These are phyloP conservation scores for Orthonevra nobilis DNA, from an alignment of 2,888 invertebrate genomes.

Conservation along the genomic window DNA sequence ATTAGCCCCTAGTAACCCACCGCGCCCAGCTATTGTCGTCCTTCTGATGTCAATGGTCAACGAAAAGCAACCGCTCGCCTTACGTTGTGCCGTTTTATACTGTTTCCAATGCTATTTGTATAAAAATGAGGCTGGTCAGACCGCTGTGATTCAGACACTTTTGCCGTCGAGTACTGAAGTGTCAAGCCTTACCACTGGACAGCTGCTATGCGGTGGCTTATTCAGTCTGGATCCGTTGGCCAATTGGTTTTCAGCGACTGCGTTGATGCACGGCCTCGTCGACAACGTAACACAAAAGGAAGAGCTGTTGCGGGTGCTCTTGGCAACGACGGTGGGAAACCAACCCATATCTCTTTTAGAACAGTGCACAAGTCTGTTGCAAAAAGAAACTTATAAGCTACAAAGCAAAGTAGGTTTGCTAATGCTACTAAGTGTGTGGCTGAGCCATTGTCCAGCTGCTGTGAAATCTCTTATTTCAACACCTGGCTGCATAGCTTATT, in stretches of 20 bases:
- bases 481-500: conserved; percentile 90
- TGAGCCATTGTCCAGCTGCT: conserved; percentile 90
- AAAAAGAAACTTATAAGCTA: conserved; percentile 84
- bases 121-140: conserved; percentile 94
- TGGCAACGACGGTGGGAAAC: conserved; percentile 91
- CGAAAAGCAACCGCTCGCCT: conserved; percentile 95
- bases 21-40: conserved; percentile 95
- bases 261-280: conserved; percentile 93
- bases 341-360: conserved; percentile 94
- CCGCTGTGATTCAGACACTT: conserved; percentile 93
- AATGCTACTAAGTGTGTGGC: conserved; percentile 94
- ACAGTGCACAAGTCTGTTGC: conserved; percentile 91
- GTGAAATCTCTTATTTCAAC: conserved; percentile 90
- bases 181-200: conserved; percentile 88
- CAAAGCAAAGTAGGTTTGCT: conserved; percentile 94
- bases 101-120: conserved; percentile 98
- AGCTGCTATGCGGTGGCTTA: conserved; percentile 94
- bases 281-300: conserved; percentile 93
- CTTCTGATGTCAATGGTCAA: conserved; percentile 99
- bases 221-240: conserved; percentile 93
- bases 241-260: conserved; percentile 97
- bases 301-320: conserved; percentile 92
- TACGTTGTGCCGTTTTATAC: conserved; percentile 97
- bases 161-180: conserved; percentile 92
- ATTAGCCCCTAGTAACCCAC: conserved; percentile 95